These are phyloP conservation scores for Edolisoma coerulescens DNA, from an alignment of 2,113 vertebrate genomes.

Conservation along the genomic window DNA sequence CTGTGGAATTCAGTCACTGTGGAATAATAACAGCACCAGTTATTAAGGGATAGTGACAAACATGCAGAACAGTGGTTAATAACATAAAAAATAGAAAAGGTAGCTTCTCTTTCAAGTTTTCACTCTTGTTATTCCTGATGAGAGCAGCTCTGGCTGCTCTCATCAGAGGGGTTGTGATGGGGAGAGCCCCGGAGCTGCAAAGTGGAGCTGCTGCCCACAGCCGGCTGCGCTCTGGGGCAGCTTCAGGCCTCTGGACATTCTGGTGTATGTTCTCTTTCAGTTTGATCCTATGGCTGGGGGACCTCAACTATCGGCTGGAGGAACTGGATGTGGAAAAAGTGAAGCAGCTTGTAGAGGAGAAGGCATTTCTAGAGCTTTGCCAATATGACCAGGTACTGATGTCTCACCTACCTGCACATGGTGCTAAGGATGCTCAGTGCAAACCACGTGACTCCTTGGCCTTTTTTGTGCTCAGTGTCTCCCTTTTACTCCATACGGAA, in stretches of 20 bases:
- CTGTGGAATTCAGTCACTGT: background rate
- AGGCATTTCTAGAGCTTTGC: slow-evolving; percentile 83
- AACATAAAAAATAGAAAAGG: background rate
- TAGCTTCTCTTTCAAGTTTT: background rate
- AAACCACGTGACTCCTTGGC: background rate
- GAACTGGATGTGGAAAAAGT: slow-evolving; percentile 86
- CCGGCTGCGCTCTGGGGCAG: background rate
- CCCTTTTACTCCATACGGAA: background rate
- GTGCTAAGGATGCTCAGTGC: background rate
- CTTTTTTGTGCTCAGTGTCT: background rate
- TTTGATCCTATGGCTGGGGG: slow-evolving; percentile 90
- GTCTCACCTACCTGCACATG: background rate
- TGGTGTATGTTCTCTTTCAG: slow-evolving; percentile 62
- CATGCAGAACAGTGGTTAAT: background rate
- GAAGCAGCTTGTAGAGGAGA: slow-evolving; percentile 85
- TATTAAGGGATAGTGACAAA: background rate
- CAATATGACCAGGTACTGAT: slow-evolving; percentile 86
- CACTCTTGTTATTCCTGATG: background rate
- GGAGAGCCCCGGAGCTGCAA: background rate
- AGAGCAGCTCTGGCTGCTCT: background rate
- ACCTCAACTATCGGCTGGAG: slow-evolving; percentile 95
- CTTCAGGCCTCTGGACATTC: background rate
- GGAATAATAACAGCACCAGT: background rate
- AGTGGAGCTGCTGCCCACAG: background rate
- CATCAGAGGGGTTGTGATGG: background rate